Evolutionary conservation across 1,140 invertebrate genomes (phyloP).

Genomic region (Diorhabda elongata): DNA sequence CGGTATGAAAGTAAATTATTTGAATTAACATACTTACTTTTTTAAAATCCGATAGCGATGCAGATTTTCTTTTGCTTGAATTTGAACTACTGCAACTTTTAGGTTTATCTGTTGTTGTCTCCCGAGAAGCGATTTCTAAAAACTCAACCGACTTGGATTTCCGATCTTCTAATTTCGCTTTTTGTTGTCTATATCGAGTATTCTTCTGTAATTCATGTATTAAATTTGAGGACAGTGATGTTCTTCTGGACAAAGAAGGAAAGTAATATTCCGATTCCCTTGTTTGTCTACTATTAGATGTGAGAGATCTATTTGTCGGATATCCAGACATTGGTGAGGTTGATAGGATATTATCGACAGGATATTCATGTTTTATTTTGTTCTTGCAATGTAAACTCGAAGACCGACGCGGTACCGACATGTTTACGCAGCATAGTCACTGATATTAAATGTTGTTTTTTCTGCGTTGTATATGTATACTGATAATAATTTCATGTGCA

Average conservation of each 20-base stretch:
- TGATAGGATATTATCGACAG: not conserved
- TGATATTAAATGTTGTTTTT: too few relatives aligned
- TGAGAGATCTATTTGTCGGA: not conserved
- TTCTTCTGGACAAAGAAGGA: constrained; percentile 5
- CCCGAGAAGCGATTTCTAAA: constrained; percentile 8
- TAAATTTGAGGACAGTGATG: constrained; percentile 5
- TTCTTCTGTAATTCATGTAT: constrained; percentile 8
- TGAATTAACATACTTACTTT: not conserved
- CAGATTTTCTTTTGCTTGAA: constrained; percentile 9
- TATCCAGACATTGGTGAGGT: not conserved
- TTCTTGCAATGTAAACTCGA: constrained; percentile 3
- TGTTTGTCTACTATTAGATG: not conserved
- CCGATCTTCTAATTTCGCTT: constrained; percentile 2
- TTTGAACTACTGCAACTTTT: not conserved
- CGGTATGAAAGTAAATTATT: not conserved
- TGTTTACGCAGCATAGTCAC: constrained; percentile 3
- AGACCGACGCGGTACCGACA: constrained; percentile 1
- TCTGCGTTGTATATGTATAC: too few relatives aligned
- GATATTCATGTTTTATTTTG: not conserved
- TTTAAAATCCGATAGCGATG: constrained; percentile 10
- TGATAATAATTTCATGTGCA: too few relatives aligned
- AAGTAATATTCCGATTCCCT: not conserved
- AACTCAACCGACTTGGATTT: constrained; percentile 12
- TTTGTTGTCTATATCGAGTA: constrained; percentile 5
- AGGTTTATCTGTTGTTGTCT: not conserved